Evolutionary conservation across 1,140 invertebrate genomes (phyloP).

Genomic region (Drosophila willistoni): DNA sequence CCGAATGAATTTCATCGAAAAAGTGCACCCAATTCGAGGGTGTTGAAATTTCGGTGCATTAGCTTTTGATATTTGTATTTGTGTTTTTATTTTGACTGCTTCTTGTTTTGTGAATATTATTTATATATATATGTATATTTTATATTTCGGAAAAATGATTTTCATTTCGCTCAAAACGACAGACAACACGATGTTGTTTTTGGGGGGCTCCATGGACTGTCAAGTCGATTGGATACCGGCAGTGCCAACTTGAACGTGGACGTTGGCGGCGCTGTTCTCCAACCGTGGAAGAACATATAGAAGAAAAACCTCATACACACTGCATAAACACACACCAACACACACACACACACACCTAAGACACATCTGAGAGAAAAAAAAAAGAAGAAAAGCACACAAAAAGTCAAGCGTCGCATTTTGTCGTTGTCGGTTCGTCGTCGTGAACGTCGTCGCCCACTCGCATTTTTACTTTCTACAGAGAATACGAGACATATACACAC

Average conservation of each 20-base stretch:
- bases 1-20: no score
- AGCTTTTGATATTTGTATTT: background rate
- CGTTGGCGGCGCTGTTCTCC: conserved; percentile 60
- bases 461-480: conserved; percentile 44
- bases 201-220: conserved; percentile 74
- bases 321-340: background rate
- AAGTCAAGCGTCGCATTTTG: conserved; percentile 33
- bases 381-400: conserved; percentile 22
- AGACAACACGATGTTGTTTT: conserved; percentile 24
- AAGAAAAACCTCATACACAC: background rate
- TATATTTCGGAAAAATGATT: conserved; percentile 72
- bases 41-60: background rate
- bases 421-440: conserved; percentile 38
- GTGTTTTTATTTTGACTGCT: background rate
- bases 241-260: conserved; percentile 69
- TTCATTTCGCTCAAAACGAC: conserved; percentile 19
- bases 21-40: background rate
- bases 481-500: background rate
- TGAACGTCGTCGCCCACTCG: conserved; percentile 42
- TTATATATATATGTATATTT: conserved; percentile 75
- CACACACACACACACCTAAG: background rate
- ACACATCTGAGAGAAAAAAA: background rate
- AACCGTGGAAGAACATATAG: conserved; percentile 14
- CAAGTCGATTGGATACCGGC: conserved; percentile 55
- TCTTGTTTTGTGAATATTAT: conserved; percentile 53